phyloP scores from a whole-genome alignment of 2,888 invertebrate genomes.

The Oscheius myriophilus region DNA sequence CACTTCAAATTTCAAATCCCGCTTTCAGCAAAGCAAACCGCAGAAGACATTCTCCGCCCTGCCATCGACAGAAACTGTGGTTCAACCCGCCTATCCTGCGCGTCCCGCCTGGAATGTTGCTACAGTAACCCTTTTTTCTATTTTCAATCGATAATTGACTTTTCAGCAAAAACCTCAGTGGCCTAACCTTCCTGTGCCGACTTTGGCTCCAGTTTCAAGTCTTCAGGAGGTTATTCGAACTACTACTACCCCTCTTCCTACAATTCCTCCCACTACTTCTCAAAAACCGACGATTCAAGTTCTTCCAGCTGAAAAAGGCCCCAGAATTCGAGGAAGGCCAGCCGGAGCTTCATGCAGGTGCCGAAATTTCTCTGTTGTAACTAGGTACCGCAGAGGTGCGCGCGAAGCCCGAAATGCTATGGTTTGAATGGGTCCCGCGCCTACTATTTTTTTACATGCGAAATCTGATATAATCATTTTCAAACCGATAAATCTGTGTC shows the following conservation, averaged over 20 bases:
- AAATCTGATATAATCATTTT: too few species aligned
- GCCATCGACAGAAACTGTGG: neutral
- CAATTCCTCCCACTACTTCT: neutral
- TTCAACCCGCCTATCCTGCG: slow-evolving; percentile 11
- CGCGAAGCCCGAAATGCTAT: too few species aligned
- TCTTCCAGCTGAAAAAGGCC: neutral
- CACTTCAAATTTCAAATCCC: neutral
- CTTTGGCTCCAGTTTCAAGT: neutral
- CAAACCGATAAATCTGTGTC: too few species aligned
- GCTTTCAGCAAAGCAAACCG: slow-evolving; percentile 11
- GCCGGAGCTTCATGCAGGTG: slow-evolving; percentile 27
- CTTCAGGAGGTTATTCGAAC: neutral
- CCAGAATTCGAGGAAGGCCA: slow-evolving; percentile 20
- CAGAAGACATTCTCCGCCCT: slow-evolving; percentile 19
- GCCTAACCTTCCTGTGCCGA: slow-evolving; percentile 2
- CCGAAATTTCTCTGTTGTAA: too few species aligned
- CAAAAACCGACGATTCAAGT: slow-evolving; percentile 9
- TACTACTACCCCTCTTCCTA: neutral
- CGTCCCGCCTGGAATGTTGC: slow-evolving; percentile 22
- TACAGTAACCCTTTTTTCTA: neutral
- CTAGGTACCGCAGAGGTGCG: too few species aligned
- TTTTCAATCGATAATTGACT: neutral
- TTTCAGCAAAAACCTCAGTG: slow-evolving; percentile 13
- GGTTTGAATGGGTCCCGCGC: too few species aligned
- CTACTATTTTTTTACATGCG: too few species aligned